Conservation (phyloP, 2,113 vertebrate species). For the Gracilinanus agilis region DNA sequence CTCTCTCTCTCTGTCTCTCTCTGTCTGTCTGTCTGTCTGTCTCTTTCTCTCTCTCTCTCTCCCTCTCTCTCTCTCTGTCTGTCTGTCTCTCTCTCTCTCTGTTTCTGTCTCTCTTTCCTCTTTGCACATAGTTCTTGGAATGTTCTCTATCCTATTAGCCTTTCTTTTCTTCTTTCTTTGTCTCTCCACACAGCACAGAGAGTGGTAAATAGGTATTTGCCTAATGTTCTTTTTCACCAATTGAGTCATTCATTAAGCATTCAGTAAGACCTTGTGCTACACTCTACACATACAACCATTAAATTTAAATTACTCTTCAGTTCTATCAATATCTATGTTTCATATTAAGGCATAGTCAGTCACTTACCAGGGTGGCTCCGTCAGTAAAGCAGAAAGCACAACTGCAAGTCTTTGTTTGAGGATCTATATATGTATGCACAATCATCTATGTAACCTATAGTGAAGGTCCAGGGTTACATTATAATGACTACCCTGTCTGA, state of each 20-base stretch:
- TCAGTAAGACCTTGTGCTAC: background rate
- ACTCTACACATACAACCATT: accelerated
- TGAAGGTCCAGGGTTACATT: background rate
- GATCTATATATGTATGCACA: background rate
- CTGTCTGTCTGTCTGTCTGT: too few relatives aligned
- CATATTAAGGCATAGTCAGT: background rate
- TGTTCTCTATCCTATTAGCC: background rate
- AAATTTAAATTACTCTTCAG: background rate
- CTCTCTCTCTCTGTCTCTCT: too few relatives aligned
- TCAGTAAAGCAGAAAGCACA: background rate
- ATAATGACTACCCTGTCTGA: too few relatives aligned
- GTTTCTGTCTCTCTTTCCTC: too few relatives aligned
- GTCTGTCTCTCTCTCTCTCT: too few relatives aligned
- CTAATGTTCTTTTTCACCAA: background rate
- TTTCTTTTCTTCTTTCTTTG: background rate
- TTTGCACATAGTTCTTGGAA: background rate
- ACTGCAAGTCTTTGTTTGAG: background rate
- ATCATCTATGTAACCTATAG: background rate
- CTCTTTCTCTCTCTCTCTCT: too few relatives aligned
- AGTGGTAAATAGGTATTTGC: background rate
- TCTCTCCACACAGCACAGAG: background rate
- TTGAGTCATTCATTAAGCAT: background rate
- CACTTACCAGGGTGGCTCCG: background rate
- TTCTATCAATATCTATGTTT: background rate
- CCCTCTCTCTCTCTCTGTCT: too few relatives aligned